Conservation (phyloP, 1,140 invertebrate genomes). For the Cheumatopsyche charites region DNA sequence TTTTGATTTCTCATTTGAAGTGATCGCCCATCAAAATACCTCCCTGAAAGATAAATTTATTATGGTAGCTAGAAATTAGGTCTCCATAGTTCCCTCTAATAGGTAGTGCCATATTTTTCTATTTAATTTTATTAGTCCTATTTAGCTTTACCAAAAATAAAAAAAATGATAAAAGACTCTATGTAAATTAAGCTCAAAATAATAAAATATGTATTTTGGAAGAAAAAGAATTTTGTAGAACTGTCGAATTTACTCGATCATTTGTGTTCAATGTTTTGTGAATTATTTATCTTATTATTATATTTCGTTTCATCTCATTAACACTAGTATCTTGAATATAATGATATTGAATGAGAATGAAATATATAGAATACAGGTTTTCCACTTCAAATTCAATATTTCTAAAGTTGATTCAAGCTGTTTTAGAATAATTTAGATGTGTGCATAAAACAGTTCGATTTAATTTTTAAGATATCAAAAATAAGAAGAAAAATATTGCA, state of each 20-base stretch:
- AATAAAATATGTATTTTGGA: no score
- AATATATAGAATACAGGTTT: no score
- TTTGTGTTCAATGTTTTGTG: neutral
- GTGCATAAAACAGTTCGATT: no score
- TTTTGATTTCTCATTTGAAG: slow-evolving; percentile 24
- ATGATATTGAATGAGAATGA: no score
- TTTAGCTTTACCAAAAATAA: slow-evolving; percentile 21
- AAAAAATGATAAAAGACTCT: slow-evolving; percentile 1
- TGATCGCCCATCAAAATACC: slow-evolving; percentile 32
- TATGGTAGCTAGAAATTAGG: slow-evolving; percentile 29
- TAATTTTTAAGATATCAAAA: no score
- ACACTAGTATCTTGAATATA: no score
- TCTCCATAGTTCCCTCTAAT: slow-evolving; percentile 30
- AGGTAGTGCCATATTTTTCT: slow-evolving; percentile 35
- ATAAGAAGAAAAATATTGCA: neutral
- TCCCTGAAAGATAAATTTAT: slow-evolving; percentile 22
- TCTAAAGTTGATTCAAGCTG: no score
- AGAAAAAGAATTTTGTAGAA: no score
- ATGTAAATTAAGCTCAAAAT: no score
- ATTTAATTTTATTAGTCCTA: slow-evolving; percentile 22
- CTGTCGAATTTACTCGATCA: neutral
- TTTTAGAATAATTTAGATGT: no score
- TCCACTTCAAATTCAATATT: no score
- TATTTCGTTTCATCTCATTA: no score
- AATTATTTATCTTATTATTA: neutral